Conservation (phyloP, 2,797 vertebrate genomes). For the Parambassis ranga region DNA sequence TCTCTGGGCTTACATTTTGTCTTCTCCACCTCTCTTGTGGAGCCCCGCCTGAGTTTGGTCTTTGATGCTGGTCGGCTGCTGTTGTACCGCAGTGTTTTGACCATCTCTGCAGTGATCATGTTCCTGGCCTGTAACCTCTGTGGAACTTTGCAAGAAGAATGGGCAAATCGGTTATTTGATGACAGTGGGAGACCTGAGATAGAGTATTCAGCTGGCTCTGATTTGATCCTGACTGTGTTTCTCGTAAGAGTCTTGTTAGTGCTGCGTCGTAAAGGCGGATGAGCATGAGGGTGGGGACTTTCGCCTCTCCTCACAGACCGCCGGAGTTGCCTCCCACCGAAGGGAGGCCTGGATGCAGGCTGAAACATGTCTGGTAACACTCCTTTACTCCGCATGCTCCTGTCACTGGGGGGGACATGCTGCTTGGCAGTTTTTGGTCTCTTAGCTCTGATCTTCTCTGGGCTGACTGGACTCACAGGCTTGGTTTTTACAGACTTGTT, state of each 20-base stretch:
- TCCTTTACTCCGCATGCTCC: conserved; percentile 76
- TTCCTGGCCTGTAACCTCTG: conserved; percentile 25
- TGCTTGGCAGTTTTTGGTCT: conserved; percentile 36
- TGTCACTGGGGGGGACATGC: conserved; percentile 62
- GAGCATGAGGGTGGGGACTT: not conserved
- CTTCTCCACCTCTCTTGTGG: conserved; percentile 25
- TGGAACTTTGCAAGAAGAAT: not conserved
- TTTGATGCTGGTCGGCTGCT: conserved; percentile 57
- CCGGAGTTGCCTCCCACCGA: conserved; percentile 61
- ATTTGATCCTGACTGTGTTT: conserved; percentile 69
- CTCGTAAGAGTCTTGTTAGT: conserved; percentile 36
- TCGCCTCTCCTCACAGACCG: conserved; percentile 59
- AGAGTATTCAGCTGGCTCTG: conserved; percentile 67
- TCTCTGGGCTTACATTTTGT: conserved; percentile 30
- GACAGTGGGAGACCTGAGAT: conserved; percentile 62
- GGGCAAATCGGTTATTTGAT: not conserved
- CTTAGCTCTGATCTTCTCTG: conserved; percentile 34
- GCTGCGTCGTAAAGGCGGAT: conserved; percentile 28
- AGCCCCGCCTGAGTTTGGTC: conserved; percentile 39
- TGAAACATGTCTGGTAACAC: conserved; percentile 61
- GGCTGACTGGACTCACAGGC: conserved; percentile 19
- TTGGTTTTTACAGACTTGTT: conserved; percentile 68
- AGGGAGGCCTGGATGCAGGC: conserved; percentile 22
- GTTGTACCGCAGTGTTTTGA: conserved; percentile 64
- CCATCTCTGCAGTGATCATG: conserved; percentile 16